Conservation (phyloP, 2,888 invertebrate genomes). For the Camponotus fellah region DNA sequence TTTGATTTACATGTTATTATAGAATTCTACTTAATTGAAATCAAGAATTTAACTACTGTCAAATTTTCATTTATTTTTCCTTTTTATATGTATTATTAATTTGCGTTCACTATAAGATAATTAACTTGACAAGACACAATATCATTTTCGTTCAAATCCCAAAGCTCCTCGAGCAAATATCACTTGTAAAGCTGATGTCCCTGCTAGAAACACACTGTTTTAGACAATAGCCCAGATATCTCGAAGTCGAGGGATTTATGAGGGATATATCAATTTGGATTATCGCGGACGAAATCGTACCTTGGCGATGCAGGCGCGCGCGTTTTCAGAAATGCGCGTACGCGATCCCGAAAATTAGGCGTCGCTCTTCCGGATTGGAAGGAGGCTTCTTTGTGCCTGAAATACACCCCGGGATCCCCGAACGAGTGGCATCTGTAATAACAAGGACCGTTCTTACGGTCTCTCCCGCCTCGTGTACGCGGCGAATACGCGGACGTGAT, state of each 20-base stretch:
- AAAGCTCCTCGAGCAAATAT: constrained; percentile 1
- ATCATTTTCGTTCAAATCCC: background rate
- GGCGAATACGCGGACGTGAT: constrained; percentile 43
- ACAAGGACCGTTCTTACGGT: constrained; percentile 76
- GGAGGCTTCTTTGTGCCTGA: constrained; percentile 83
- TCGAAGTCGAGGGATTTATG: background rate
- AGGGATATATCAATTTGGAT: background rate
- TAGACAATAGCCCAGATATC: too few species aligned
- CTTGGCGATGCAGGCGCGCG: constrained; percentile 2
- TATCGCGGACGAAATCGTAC: constrained; percentile 12
- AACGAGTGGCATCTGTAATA: constrained; percentile 84
- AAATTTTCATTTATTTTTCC: background rate
- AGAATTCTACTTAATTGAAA: background rate
- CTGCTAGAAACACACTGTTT: background rate
- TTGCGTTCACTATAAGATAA: background rate
- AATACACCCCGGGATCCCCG: constrained; percentile 81
- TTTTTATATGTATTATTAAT: background rate
- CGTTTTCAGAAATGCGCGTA: constrained; percentile 54
- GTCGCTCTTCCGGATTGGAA: constrained; percentile 78
- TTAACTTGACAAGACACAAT: background rate
- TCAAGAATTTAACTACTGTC: background rate
- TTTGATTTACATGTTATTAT: too few species aligned
- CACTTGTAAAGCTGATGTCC: background rate
- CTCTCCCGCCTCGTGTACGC: constrained; percentile 59
- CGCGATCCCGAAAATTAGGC: constrained; percentile 72